Evolutionary conservation across 2,797 vertebrate genomes (phyloP).

Genomic region (Enteromius mattozi): DNA sequence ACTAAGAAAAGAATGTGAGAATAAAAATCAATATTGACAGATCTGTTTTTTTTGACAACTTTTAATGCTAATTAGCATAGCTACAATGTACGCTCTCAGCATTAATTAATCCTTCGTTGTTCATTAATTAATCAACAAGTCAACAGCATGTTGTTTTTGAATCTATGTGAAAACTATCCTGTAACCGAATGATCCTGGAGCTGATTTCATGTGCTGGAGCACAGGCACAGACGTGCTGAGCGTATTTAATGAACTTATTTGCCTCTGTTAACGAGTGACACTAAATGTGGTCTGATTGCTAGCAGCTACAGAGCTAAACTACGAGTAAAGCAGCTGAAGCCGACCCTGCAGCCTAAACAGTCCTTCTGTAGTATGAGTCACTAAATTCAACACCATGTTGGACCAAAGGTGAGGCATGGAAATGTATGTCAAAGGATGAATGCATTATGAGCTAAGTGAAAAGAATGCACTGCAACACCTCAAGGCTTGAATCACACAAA

Average conservation of each 20-base stretch:
- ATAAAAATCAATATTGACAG: neutral
- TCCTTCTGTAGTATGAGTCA: conserved; percentile 17
- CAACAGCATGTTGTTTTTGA: neutral
- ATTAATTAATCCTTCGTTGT: neutral
- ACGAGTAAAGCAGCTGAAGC: conserved; percentile 5
- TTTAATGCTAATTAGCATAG: neutral
- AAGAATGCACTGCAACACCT: neutral
- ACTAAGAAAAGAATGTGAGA: neutral
- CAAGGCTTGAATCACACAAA: neutral
- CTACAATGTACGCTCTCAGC: neutral
- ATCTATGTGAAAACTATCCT: neutral
- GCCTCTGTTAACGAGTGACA: conserved; percentile 2
- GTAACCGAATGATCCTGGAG: conserved; percentile 4
- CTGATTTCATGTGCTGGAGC: conserved; percentile 8
- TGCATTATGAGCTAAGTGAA: neutral
- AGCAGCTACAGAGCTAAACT: conserved; percentile 22
- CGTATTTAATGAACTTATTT: conserved; percentile 26
- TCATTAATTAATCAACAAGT: neutral
- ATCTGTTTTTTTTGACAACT: neutral
- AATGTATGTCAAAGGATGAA: neutral
- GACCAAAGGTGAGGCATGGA: conserved; percentile 5
- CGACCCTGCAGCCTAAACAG: neutral
- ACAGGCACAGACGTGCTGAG: neutral
- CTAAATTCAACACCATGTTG: neutral
- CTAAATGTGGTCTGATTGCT: conserved; percentile 18